Conservation (phyloP, 2,888 invertebrate species). For the Biston betularia region DNA sequence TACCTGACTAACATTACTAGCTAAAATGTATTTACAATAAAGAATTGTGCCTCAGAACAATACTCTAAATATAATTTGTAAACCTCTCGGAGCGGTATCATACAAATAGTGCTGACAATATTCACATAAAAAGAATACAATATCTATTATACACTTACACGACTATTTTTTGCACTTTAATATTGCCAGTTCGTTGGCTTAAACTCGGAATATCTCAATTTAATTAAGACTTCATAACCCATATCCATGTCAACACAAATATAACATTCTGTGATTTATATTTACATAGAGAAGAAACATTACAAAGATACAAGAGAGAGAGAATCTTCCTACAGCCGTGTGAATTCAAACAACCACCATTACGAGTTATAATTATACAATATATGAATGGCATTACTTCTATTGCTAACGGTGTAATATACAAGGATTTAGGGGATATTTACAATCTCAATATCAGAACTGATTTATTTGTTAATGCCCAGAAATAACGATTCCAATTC, state of each 20-base stretch:
- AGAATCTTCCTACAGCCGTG: slow-evolving; percentile 57
- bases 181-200: slow-evolving; percentile 82
- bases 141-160: slow-evolving; percentile 79
- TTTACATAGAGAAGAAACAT: slow-evolving; percentile 78
- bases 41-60: slow-evolving; percentile 81
- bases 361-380: slow-evolving; percentile 37
- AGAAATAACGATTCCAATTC: slow-evolving; percentile 12
- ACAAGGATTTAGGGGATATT: slow-evolving; percentile 41
- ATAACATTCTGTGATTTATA: slow-evolving; percentile 71
- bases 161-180: slow-evolving; percentile 83
- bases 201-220: slow-evolving; percentile 85
- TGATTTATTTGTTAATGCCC: slow-evolving; percentile 30
- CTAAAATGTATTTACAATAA: slow-evolving; percentile 82
- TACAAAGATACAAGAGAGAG: slow-evolving; percentile 64
- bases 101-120: slow-evolving; percentile 83
- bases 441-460: slow-evolving; percentile 41
- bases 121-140: slow-evolving; percentile 80
- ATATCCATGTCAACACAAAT: slow-evolving; percentile 72
- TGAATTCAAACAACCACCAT: slow-evolving; percentile 56
- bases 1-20: slow-evolving; percentile 72
- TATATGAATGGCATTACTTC: slow-evolving; percentile 45
- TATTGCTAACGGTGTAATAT: slow-evolving; percentile 44
- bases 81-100: slow-evolving; percentile 72
- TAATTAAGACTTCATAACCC: slow-evolving; percentile 82
- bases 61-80: slow-evolving; percentile 71